Conservation (phyloP, 2,113 vertebrate species). For the Pygoscelis antarcticus region DNA sequence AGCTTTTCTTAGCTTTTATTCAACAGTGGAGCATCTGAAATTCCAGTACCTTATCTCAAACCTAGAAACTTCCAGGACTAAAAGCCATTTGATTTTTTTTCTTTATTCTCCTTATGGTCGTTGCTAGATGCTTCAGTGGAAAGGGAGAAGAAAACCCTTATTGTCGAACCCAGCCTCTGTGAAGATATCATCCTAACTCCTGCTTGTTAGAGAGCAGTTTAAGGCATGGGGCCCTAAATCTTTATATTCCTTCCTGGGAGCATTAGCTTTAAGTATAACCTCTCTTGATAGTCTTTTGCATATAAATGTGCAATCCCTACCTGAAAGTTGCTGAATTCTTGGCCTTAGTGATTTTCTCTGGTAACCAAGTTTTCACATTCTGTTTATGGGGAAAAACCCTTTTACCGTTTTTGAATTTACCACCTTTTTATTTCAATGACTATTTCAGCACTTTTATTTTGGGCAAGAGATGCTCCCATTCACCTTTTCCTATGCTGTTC, state of each 20-base stretch:
- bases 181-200: background rate
- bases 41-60: slow-evolving; percentile 15
- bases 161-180: background rate
- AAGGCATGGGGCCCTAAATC: background rate
- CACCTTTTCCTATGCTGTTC: background rate
- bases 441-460: background rate
- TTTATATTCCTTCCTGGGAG: background rate
- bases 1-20: background rate
- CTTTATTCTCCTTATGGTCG: background rate
- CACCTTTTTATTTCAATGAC: background rate
- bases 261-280: background rate
- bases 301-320: background rate
- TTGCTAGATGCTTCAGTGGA: background rate
- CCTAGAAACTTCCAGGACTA: background rate
- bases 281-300: background rate
- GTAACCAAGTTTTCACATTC: background rate
- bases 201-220: background rate
- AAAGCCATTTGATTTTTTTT: background rate
- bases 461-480: background rate
- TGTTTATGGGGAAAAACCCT: background rate
- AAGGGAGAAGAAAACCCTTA: background rate
- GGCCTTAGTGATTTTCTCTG: background rate
- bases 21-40: background rate
- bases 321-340: background rate
- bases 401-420: background rate